Conservation (phyloP, 1,140 invertebrate genomes). For the Liolophura sinensis region DNA sequence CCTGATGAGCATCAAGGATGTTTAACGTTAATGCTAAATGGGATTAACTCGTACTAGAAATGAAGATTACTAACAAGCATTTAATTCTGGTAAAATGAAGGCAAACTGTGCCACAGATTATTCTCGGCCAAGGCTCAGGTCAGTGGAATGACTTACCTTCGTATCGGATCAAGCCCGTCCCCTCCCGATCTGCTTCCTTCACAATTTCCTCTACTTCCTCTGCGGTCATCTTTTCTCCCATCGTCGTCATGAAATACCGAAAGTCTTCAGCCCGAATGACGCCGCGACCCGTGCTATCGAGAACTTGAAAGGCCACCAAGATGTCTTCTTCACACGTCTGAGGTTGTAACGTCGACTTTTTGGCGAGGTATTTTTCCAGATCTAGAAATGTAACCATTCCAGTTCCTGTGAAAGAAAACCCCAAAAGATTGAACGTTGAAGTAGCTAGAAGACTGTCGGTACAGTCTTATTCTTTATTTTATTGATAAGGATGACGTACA, state of each 20-base stretch:
- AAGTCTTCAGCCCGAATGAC: conserved; percentile 74
- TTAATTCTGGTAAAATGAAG: too few relatives aligned
- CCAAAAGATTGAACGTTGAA: background rate
- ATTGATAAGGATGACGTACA: too few relatives aligned
- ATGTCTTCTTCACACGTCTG: conserved; percentile 31
- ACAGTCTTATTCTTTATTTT: too few relatives aligned
- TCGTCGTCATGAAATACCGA: conserved; percentile 97
- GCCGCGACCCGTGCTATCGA: conserved; percentile 25
- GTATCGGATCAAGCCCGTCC: conserved; percentile 64
- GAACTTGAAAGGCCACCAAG: conserved; percentile 37
- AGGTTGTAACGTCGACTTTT: too few relatives aligned
- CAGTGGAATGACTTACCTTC: conserved; percentile 20
- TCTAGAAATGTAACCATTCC: conserved; percentile 36
- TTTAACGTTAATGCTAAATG: too few relatives aligned
- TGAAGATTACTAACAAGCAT: too few relatives aligned
- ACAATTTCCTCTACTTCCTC: conserved; percentile 99
- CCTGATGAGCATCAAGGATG: too few relatives aligned
- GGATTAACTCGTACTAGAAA: too few relatives aligned
- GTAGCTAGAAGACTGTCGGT: too few relatives aligned
- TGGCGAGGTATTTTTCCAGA: conserved; percentile 34
- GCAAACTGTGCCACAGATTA: too few relatives aligned
- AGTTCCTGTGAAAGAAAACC: conserved; percentile 21
- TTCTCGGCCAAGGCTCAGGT: too few relatives aligned
- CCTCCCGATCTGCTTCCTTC: conserved; percentile 96
- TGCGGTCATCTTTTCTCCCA: conserved; percentile 97